Percentiles rank a stretch among this genome's conserved stretches.
phyloP scores from a whole-genome alignment of 2,113 vertebrate species.

The Pelmatolapia mariae region DNA sequence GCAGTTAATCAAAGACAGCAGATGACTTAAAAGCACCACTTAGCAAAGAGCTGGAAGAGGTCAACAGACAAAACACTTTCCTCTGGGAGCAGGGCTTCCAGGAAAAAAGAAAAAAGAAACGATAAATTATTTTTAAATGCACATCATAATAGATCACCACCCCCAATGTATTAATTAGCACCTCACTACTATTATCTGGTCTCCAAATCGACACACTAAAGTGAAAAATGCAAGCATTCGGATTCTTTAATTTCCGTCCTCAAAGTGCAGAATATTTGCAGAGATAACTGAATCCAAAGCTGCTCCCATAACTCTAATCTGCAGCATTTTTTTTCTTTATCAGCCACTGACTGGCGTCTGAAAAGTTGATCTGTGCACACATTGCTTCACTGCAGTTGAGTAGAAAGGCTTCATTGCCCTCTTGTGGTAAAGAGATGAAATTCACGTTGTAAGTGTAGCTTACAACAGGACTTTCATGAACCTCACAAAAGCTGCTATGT shows the following conservation, averaged over 20 bases:
- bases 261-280: neutral
- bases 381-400: neutral
- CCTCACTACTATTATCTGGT: neutral
- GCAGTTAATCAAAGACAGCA: conserved; percentile 18
- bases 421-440: conserved; percentile 50
- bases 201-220: conserved; percentile 9
- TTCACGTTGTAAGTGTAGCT: neutral
- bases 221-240: neutral
- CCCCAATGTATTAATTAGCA: neutral
- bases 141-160: neutral
- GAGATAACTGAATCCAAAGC: neutral
- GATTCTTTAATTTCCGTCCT: neutral
- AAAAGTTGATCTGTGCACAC: neutral
- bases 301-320: conserved; percentile 17
- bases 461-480: neutral
- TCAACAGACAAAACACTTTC: conserved; percentile 25
- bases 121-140: neutral
- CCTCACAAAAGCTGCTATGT: neutral
- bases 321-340: neutral
- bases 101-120: neutral
- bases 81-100: neutral
- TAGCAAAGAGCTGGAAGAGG: neutral
- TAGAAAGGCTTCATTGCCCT: conserved; percentile 62
- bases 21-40: conserved; percentile 33
- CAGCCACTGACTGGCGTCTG: conserved; percentile 13